phyloP scores from a whole-genome alignment of 2,113 vertebrate species.

The Alouatta palliata region DNA sequence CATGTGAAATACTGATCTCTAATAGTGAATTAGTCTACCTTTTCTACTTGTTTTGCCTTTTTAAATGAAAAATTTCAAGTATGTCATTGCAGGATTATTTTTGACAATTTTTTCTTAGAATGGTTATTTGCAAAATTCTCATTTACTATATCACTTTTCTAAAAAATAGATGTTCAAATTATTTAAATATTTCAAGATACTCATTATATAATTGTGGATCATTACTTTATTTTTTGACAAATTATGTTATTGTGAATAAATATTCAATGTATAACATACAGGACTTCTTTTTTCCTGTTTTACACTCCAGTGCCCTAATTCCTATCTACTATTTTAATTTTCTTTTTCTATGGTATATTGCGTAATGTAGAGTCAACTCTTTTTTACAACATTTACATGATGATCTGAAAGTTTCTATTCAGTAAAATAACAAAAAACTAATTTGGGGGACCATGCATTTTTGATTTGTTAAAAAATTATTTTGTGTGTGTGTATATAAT shows the following conservation, averaged over 20 bases:
- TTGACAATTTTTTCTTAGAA: background rate
- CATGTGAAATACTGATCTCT: background rate
- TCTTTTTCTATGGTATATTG: background rate
- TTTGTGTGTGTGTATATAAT: background rate
- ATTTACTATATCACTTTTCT: background rate
- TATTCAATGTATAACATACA: background rate
- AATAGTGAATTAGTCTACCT: background rate
- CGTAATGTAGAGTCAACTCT: background rate
- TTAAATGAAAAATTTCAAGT: background rate
- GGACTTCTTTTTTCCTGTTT: background rate
- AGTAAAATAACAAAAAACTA: background rate
- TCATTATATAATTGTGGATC: background rate
- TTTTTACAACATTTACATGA: background rate
- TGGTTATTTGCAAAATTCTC: background rate
- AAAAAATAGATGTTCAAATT: background rate
- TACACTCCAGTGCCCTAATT: background rate
- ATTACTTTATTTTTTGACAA: constrained; percentile 15
- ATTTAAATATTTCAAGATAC: background rate
- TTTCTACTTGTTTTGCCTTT: background rate
- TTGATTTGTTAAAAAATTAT: background rate
- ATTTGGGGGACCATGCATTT: background rate
- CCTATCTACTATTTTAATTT: constrained; percentile 3
- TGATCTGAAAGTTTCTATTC: background rate
- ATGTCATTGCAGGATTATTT: background rate
- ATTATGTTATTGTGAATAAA: background rate